Base-by-base conservation (phyloP, 2,113 vertebrate genomes). In the Corvus hawaiiensis region DNA sequence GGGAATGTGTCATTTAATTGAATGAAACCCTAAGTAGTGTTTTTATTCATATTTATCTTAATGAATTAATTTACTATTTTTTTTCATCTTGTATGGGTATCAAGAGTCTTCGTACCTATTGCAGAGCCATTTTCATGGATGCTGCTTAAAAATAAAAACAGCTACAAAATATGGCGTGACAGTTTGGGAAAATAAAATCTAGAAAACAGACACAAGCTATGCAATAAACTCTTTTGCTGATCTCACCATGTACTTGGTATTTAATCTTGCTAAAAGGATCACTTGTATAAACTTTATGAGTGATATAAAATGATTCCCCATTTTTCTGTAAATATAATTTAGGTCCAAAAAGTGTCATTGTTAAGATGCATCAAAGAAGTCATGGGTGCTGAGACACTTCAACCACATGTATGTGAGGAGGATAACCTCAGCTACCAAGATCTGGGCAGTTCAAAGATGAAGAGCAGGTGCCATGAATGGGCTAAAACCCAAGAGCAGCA, bases 211-310 rank as follows among this genome's bases (percentile, higher is more conserved):
- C 19, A 59, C 3, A 59, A 33, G 4, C 17, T 67, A 16, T 48
- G 16, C 6, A 74, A 64, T 44, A 77, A 87, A 76, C 5, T 8
- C 4, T 58, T 68, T 81, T 69, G 8, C 28, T 43, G 24, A 33
- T 39, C 5, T 71, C 20, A 14, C 3, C 12, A 20, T 0, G 0
- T 61, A n/a, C 22, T 49, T 62, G 30, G 7, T 61, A 24, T 51
- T 87, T 49, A 35, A 35, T 76, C 19, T 55, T 18, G 11, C 11
- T 46, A 20, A 58, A 84, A 74, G 19, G 22, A 69, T 64, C 6
- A 41, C 4, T 33, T 1, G 0, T 49, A 41, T 27, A 71, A 41
- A 33, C 6, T 66, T 75, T 13, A 30, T 33, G 5, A 17, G 26
- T 55, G 16, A 3, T 46, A 41, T 13, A 2, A 66, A 82, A 89